A percentile compares a stretch with the other conserved stretches of the same genome.
These are phyloP conservation scores for Amblyraja radiata DNA, from an alignment of 2,797 vertebrate species.

Conservation along the genomic window DNA sequence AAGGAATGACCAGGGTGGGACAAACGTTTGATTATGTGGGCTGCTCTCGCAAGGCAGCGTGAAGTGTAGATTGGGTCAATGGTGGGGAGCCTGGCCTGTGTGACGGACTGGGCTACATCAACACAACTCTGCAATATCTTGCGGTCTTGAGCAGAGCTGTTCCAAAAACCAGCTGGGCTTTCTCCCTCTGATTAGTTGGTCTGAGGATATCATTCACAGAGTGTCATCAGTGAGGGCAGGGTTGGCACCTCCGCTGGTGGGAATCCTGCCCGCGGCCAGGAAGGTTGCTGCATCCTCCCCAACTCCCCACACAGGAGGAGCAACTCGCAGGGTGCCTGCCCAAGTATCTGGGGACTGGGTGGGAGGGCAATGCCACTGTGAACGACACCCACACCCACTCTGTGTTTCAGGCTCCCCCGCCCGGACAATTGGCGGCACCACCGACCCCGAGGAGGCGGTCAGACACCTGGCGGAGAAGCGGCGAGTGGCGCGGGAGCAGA, in stretches of 20 bases:
- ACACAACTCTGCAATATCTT: too few species aligned
- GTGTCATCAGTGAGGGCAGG: not conserved
- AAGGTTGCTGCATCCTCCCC: not conserved
- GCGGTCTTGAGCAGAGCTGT: too few species aligned
- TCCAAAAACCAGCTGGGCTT: not conserved
- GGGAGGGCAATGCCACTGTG: too few species aligned
- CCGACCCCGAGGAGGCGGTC: constrained; percentile 77
- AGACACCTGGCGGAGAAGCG: constrained; percentile 82
- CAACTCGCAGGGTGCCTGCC: not conserved
- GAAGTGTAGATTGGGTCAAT: too few species aligned
- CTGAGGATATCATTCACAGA: not conserved
- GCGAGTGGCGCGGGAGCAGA: constrained; percentile 82
- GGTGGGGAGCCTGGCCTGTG: too few species aligned
- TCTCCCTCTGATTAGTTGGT: not conserved
- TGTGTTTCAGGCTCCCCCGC: constrained; percentile 49
- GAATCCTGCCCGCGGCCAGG: too few species aligned
- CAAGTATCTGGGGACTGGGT: too few species aligned
- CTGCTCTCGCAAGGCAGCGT: too few species aligned
- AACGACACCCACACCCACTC: too few species aligned
- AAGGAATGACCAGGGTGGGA: not conserved
- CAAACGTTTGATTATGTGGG: too few species aligned
- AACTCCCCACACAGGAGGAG: too few species aligned
- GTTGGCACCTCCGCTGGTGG: not conserved
- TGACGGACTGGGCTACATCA: too few species aligned
- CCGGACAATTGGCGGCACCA: constrained; percentile 83